Percentiles rank a stretch among this genome's conserved stretches.
These are phyloP conservation scores for Drosophila mayaguana DNA, from an alignment of 2,888 invertebrate genomes.

Conservation along the genomic window DNA sequence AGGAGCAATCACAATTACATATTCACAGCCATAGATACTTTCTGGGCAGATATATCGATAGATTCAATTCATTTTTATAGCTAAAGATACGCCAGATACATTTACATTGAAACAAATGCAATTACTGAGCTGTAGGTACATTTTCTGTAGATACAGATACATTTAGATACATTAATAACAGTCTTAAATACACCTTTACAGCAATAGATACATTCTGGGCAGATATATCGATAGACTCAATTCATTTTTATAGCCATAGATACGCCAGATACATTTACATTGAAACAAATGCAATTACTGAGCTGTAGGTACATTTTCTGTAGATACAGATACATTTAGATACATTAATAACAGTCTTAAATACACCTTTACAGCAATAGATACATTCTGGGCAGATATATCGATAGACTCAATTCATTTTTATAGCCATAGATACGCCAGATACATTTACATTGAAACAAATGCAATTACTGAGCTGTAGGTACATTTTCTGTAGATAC, in stretches of 20 bases:
- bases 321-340: not conserved
- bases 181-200: not conserved
- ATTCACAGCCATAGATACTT: conserved; percentile 7
- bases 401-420: not conserved
- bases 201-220: conserved; percentile 6
- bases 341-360: not conserved
- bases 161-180: not conserved
- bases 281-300: not conserved
- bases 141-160: not conserved
- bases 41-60: not conserved
- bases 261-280: not conserved
- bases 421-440: conserved; percentile 10
- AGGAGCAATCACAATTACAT: no score
- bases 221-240: not conserved
- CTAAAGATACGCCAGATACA: conserved; percentile 10
- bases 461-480: not conserved
- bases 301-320: not conserved
- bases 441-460: not conserved
- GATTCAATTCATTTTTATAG: not conserved
- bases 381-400: not conserved
- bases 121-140: not conserved
- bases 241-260: conserved; percentile 7
- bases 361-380: conserved; percentile 2
- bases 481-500: not conserved
- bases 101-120: not conserved